Evolutionary conservation across 2,888 invertebrate genomes (phyloP), one percentile per base, ranked within the genome.

Genomic region (Drosophila multiciliata): DNA sequence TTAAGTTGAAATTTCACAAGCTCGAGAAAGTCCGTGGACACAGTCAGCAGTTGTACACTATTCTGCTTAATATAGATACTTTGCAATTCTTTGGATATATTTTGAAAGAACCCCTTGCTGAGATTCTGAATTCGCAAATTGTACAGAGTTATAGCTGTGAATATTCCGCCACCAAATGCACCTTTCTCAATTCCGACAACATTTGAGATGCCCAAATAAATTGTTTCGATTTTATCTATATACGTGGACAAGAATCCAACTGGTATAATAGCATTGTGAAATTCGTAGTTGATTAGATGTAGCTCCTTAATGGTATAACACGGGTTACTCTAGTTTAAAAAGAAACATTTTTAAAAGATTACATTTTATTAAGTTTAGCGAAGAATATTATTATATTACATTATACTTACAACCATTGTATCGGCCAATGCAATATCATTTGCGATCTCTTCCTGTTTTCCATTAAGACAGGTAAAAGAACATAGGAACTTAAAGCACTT

Each of bases 271-370:
- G 67, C 75, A 15, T 83, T 32, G 0, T 49, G 42, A 53, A 90
- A 92, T 0, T 80, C 64, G 54, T 91, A 91, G 55, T 82, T 88
- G 52, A 88, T 85, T 0, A 92, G 67, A n/a, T 82, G 76, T 6
- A 92, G 63, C 11, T 91, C 88, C 0, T 85, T 76, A 11, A 92
- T 76, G 5, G 33, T 15, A 1, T 59, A 5, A 36, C 91, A 92
- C 0, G n/a, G 2, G 17, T 32, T 1, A n/a, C 4, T 3, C 62
- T 70, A 20, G 11, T 11, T 23, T 53, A 26, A 81, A 80, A 36
- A 7, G 66, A 54, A 29, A 20, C 11, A 1, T 8, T 45, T 8
- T 32, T 45, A 26, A 3, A 11, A 35, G 23, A 33, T 11, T 26
- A 3, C 7, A 15, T 17, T 23, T 53, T 40, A 40, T 45, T 45